Conservation (phyloP, 1,140 invertebrate genomes). For the Drosophila mojavensis region DNA sequence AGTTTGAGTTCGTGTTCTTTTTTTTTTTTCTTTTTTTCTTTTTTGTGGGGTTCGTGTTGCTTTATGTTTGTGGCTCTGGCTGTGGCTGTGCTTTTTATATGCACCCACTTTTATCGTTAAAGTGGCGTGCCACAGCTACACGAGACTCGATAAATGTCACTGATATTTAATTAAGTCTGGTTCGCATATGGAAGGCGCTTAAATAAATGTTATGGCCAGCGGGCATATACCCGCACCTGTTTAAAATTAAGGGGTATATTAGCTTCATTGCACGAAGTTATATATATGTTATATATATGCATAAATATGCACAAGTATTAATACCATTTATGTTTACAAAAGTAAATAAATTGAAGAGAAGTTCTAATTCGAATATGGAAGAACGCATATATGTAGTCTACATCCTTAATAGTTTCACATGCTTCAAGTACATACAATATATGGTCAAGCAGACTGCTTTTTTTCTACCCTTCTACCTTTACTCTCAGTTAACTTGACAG, state of each 20-base stretch:
- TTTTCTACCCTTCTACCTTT: background rate
- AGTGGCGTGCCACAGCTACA: slow-evolving; percentile 77
- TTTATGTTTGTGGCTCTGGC: too few species aligned
- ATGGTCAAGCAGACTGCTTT: too few species aligned
- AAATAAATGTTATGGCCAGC: slow-evolving; percentile 36
- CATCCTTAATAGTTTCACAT: too few species aligned
- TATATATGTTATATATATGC: background rate
- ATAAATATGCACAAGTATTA: too few species aligned
- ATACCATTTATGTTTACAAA: too few species aligned
- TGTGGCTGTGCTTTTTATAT: slow-evolving; percentile 34
- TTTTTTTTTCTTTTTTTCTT: background rate
- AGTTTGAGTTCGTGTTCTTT: slow-evolving; percentile 4
- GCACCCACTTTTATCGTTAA: slow-evolving; percentile 67
- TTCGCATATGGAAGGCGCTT: slow-evolving; percentile 22
- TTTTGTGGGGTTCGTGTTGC: slow-evolving; percentile 17
- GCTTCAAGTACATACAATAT: too few species aligned
- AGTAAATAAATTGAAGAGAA: too few species aligned
- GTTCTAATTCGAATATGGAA: too few species aligned
- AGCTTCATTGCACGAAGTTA: background rate
- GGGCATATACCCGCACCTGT: slow-evolving; percentile 14
- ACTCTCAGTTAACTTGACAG: background rate
- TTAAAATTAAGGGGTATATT: background rate
- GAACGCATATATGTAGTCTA: too few species aligned
- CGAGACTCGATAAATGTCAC: slow-evolving; percentile 81
- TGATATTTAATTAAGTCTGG: slow-evolving; percentile 81